Conservation (phyloP, 2,113 vertebrate species). For the Leptodactylus fuscus region DNA sequence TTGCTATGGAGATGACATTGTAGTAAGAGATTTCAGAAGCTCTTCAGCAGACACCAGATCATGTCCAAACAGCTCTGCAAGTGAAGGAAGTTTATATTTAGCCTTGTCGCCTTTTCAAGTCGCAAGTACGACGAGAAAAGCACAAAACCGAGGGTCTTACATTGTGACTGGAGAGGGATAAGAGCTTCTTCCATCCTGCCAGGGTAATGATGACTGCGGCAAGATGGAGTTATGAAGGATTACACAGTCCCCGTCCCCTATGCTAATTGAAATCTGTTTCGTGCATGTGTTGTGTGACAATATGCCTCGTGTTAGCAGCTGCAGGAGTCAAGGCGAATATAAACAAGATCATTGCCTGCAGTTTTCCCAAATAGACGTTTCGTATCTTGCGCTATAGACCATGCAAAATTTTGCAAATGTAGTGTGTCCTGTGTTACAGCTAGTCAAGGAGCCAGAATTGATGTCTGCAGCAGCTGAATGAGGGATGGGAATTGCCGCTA, state of each 20-base stretch:
- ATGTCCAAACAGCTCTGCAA: constrained; percentile 20
- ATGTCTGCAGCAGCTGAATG: constrained; percentile 6
- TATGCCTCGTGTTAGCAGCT: constrained; percentile 5
- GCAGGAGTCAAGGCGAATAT: not conserved
- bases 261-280: constrained; percentile 32
- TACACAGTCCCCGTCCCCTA: constrained; percentile 13
- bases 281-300: constrained; percentile 20
- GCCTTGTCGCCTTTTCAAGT: not conserved
- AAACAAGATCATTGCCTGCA: constrained; percentile 25
- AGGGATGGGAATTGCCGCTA: not conserved
- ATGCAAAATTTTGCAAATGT: constrained; percentile 14
- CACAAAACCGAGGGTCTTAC: not conserved
- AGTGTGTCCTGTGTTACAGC: constrained; percentile 7
- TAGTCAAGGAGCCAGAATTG: not conserved
- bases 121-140: not conserved
- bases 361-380: constrained; percentile 16
- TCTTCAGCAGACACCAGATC: constrained; percentile 33
- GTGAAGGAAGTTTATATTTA: constrained; percentile 16
- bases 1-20: constrained; percentile 60
- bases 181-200: constrained; percentile 16
- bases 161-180: not conserved
- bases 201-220: constrained; percentile 25
- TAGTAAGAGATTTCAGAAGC: constrained; percentile 36
- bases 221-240: constrained; percentile 33
- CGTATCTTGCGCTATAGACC: not conserved